Evolutionary conservation across 2,113 vertebrate genomes (phyloP), one percentile per base, ranked within the genome.

Genomic region (Bagarius yarrelli): DNA sequence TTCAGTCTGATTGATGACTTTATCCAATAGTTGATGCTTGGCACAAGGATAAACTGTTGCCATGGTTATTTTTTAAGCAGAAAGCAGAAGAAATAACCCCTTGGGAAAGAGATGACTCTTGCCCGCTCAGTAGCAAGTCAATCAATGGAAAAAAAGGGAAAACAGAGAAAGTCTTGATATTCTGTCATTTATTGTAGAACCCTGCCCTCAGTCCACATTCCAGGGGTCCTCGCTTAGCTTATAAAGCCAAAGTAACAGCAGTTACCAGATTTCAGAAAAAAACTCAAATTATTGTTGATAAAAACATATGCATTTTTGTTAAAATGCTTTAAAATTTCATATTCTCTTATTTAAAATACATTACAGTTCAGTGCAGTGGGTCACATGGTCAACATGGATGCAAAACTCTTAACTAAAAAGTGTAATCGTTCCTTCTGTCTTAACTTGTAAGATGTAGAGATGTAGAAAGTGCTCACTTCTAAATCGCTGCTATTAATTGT

Each of bases 1-100:
- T 79, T 83, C 56, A 84, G 71, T 60, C 71, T 86, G 85, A 84
- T 86, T 78, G 76, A 86, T 83, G 50, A 71, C 82, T 67, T 77
- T 77, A 72, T 82, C 77, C 60, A 59, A n/a, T 47, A 60, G 66
- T 66, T 40, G 19, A 83, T 80, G 78, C 56, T 78, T 78, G 23
- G 66, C 80, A 57, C 81, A 78, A 78, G 78, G 83, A 83, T 83
- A 81, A 82, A 74, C 80, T 78, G 81, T 83, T 84, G 72, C 83
- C 83, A 84, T 86, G 80, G 80, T 82, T 81, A 84, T 83, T 83
- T 81, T n/a, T 74, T 83, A 78, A 84, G 80, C 78, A 78, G 78
- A 79, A 83, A 83, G 52, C 63, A 52, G 53, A 83, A 83, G 79
- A 79, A 81, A 81, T 86, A 81, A 85, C 80, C 80, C 75, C 81